These are phyloP conservation scores for Drosophila cardini DNA, from an alignment of 1,140 invertebrate species.

Conservation along the genomic window DNA sequence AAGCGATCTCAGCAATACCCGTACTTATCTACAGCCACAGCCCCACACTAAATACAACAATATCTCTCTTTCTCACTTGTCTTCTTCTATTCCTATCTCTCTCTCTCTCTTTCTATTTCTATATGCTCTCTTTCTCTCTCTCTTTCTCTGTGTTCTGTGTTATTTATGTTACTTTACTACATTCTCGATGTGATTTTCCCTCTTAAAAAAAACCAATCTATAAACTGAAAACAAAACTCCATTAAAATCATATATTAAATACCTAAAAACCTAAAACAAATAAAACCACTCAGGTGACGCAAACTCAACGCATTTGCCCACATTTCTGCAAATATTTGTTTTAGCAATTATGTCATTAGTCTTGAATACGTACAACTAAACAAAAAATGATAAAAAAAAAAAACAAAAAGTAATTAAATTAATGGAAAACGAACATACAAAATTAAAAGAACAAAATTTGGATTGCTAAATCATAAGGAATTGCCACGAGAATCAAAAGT, in stretches of 20 bases:
- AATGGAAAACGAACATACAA: constrained; percentile 30
- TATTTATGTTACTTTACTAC: constrained; percentile 69
- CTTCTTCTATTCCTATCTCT: constrained; percentile 58
- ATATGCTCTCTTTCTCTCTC: constrained; percentile 12
- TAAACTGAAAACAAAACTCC: constrained; percentile 38
- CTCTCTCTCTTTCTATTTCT: constrained; percentile 29
- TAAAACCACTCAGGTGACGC: constrained; percentile 74
- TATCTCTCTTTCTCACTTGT: constrained; percentile 67
- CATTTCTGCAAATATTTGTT: constrained; percentile 76
- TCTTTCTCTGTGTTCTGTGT: constrained; percentile 61
- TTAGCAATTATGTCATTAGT: constrained; percentile 78
- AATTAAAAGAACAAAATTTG: constrained; percentile 49
- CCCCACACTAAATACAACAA: constrained; percentile 57
- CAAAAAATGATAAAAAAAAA: constrained; percentile 20
- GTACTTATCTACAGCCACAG: constrained; percentile 45
- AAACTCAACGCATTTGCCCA: constrained; percentile 73
- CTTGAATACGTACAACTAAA: constrained; percentile 73
- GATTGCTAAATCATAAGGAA: constrained; percentile 62
- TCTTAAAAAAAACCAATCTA: constrained; percentile 35
- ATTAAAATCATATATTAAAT: constrained; percentile 3
- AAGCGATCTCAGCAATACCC: constrained; percentile 32
- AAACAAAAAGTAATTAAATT: constrained; percentile 29
- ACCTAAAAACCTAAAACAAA: constrained; percentile 5
- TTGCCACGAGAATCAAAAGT: constrained; percentile 72
- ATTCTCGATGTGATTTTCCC: constrained; percentile 55